Evolutionary conservation across 2,113 vertebrate genomes (phyloP).

Genomic region (Hippocampus abdominalis): DNA sequence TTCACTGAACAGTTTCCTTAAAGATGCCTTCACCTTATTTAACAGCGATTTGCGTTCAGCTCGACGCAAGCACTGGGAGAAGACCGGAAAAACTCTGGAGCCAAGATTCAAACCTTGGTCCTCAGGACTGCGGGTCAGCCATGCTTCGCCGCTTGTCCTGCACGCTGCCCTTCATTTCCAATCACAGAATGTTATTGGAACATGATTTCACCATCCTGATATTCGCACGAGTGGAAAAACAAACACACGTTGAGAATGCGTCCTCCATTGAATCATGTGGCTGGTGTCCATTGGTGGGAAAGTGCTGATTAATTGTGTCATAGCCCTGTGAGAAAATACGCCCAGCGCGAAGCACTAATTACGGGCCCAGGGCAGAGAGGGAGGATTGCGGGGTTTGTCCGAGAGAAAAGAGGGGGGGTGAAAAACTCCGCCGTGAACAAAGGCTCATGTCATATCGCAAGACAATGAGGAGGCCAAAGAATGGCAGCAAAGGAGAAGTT

Average conservation of each 20-base stretch:
- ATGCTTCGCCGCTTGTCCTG: background rate
- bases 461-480: constrained; percentile 75
- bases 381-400: background rate
- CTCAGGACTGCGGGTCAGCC: background rate
- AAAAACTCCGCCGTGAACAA: constrained; percentile 60
- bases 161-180: background rate
- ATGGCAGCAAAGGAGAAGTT: constrained; percentile 70
- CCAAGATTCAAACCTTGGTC: background rate
- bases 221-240: constrained; percentile 3
- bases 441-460: constrained; percentile 80
- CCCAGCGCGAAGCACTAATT: constrained; percentile 79
- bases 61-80: background rate
- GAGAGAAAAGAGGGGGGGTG: background rate
- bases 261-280: constrained; percentile 63
- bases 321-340: constrained; percentile 81
- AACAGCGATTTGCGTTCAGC: too few relatives aligned
- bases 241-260: constrained; percentile 3
- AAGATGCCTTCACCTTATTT: too few relatives aligned
- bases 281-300: constrained; percentile 77
- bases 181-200: background rate
- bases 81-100: background rate
- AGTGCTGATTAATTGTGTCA: constrained; percentile 81
- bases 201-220: background rate
- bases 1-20: too few relatives aligned
- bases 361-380: constrained; percentile 59